Evolutionary conservation across 2,113 vertebrate genomes (phyloP).

Genomic region (Neodontobutis hainanensis): DNA sequence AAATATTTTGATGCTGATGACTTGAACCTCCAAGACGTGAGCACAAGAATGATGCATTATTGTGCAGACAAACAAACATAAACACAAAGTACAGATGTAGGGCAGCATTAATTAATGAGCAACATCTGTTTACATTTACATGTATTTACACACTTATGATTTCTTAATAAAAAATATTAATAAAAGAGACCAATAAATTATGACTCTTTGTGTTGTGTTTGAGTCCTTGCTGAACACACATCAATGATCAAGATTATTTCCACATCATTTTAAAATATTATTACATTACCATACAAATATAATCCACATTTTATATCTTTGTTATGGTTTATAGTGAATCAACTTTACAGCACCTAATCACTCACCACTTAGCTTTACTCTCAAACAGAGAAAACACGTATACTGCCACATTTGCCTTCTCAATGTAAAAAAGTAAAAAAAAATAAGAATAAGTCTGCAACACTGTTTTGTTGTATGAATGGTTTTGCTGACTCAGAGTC

Average conservation of each 20-base stretch:
- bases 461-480: conserved; percentile 17
- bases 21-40: conserved; percentile 35
- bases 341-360: too few species aligned
- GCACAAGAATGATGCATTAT: not conserved
- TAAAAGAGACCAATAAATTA: too few species aligned
- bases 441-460: conserved; percentile 15
- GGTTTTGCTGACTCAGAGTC: conserved; percentile 12
- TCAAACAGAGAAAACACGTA: too few species aligned
- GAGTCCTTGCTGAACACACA: not conserved
- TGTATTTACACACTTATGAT: not conserved
- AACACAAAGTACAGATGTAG: not conserved
- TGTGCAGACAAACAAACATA: not conserved
- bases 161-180: too few species aligned
- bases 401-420: too few species aligned
- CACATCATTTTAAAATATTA: too few species aligned
- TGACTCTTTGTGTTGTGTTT: not conserved
- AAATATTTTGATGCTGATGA: conserved; percentile 52
- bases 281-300: too few species aligned
- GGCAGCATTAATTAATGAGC: conserved; percentile 20
- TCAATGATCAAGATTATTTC: too few species aligned
- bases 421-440: not conserved
- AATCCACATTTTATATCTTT: too few species aligned
- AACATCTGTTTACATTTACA: conserved; percentile 17
- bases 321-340: too few species aligned
- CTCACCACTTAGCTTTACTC: too few species aligned